A percentile compares a stretch with the other conserved stretches of the same genome.
Evolutionary conservation across 2,888 invertebrate species (phyloP).

Genomic region (Falcaria lacertinaria): DNA sequence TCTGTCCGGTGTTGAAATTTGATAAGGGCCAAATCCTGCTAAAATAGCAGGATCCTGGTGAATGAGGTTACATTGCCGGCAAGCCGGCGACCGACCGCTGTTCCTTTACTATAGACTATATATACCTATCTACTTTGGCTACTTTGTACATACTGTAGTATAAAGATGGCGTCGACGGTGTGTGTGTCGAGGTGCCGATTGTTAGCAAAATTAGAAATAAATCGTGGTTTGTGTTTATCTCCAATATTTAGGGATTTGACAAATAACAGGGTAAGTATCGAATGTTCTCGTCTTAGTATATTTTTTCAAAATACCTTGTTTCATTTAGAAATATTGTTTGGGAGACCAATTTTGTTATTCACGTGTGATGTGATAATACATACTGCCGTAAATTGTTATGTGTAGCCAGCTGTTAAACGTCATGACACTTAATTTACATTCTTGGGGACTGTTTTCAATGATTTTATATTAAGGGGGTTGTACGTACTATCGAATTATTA

Average conservation of each 20-base stretch:
- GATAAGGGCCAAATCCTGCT: too few species aligned
- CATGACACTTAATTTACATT: conserved; percentile 39
- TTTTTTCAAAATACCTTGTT: conserved; percentile 32
- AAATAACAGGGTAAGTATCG: conserved; percentile 68
- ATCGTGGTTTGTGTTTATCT: conserved; percentile 78
- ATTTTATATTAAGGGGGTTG: conserved; percentile 3
- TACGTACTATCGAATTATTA: too few species aligned
- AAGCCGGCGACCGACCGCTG: conserved; percentile 24
- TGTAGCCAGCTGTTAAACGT: conserved; percentile 67
- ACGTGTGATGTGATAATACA: conserved; percentile 40
- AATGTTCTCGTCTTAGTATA: conserved; percentile 23
- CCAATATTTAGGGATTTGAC: conserved; percentile 73
- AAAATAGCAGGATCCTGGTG: too few species aligned
- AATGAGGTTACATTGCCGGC: too few species aligned
- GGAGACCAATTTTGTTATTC: conserved; percentile 43
- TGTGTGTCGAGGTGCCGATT: conserved; percentile 81
- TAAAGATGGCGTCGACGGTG: conserved; percentile 82
- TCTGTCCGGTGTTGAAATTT: too few species aligned
- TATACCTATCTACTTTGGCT: conserved; percentile 14
- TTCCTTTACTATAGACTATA: conserved; percentile 24
- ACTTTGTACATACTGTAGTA: conserved; percentile 51
- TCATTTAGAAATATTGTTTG: conserved; percentile 53
- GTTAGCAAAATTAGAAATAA: conserved; percentile 80
- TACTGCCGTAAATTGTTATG: conserved; percentile 37
- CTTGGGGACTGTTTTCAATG: conserved; percentile 21